A percentile compares a stretch with the other conserved stretches of the same genome.
Evolutionary conservation across 2,113 vertebrate genomes (phyloP).

Genomic region (Toxostoma redivivum): DNA sequence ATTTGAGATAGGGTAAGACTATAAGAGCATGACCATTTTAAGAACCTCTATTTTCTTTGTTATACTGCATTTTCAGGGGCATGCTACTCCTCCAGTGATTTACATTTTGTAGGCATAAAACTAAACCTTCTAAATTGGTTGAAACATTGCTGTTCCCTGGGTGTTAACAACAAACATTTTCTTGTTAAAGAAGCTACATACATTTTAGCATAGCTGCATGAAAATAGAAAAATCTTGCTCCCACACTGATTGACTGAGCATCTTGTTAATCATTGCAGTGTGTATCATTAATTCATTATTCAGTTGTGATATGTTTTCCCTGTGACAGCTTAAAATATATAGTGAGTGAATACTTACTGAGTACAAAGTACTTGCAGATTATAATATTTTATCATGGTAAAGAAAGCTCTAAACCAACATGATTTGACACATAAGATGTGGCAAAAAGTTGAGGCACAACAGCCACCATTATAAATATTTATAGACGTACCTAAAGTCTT

Average conservation of each 20-base stretch:
- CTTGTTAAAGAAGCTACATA: background rate
- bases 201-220: background rate
- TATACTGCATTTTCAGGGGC: background rate
- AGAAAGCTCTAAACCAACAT: constrained; percentile 23
- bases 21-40: background rate
- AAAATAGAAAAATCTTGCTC: background rate
- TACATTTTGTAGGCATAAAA: constrained; percentile 4
- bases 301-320: background rate
- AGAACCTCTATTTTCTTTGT: background rate
- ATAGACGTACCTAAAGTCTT: constrained; percentile 68
- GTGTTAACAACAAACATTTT: background rate
- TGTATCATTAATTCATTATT: constrained; percentile 1
- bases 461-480: constrained; percentile 69
- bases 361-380: background rate
- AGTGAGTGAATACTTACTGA: background rate
- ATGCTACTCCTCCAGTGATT: background rate
- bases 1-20: constrained; percentile 34
- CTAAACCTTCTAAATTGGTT: background rate
- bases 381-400: constrained; percentile 26
- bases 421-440: constrained; percentile 14
- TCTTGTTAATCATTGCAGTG: constrained; percentile 2
- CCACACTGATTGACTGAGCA: background rate
- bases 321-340: background rate
- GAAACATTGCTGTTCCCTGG: background rate
- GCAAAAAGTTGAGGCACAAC: constrained; percentile 49